Percentiles rank a stretch among this genome's conserved stretches.
Conservation (phyloP, 2,797 vertebrate species). For the Aulostomus chinensis region DNA sequence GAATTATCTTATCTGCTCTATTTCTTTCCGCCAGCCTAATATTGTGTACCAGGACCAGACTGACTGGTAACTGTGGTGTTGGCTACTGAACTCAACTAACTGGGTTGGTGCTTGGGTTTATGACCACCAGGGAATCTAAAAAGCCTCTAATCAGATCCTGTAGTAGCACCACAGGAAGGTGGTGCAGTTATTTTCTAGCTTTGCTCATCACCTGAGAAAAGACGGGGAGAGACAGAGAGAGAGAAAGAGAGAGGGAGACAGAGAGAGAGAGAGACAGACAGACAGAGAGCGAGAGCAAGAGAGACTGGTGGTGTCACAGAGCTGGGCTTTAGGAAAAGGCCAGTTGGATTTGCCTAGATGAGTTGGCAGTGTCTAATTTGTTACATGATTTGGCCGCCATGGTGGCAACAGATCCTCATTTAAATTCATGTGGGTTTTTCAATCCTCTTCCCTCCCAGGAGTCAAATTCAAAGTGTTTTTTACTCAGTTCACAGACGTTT, state of each 20-base stretch:
- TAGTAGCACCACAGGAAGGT: constrained; percentile 33
- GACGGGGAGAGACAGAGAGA: constrained; percentile 6
- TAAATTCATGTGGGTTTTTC: constrained; percentile 50
- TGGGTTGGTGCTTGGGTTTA: constrained; percentile 18
- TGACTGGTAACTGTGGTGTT: constrained; percentile 5
- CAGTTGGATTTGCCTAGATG: constrained; percentile 59
- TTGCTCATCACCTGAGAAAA: constrained; percentile 24
- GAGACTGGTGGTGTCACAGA: constrained; percentile 53
- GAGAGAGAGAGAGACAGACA: constrained; percentile 30
- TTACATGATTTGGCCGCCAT: constrained; percentile 58
- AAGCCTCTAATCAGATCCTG: constrained; percentile 27
- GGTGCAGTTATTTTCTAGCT: constrained; percentile 14
- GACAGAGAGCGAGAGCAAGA: constrained; percentile 25
- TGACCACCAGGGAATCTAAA: constrained; percentile 32
- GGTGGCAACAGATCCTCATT: constrained; percentile 57
- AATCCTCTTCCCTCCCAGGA: constrained; percentile 10
- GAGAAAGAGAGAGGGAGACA: constrained; percentile 6
- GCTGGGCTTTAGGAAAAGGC: constrained; percentile 49
- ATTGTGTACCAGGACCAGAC: constrained; percentile 12
- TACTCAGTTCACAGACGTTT: constrained; percentile 15
- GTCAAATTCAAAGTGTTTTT: constrained; percentile 14
- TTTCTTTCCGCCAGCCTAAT: constrained; percentile 6
- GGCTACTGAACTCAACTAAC: constrained; percentile 27
- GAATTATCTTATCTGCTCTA: constrained; percentile 1
- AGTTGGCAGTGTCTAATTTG: constrained; percentile 62